Conservation (phyloP, 2,113 vertebrate species). For the Aix galericulata region DNA sequence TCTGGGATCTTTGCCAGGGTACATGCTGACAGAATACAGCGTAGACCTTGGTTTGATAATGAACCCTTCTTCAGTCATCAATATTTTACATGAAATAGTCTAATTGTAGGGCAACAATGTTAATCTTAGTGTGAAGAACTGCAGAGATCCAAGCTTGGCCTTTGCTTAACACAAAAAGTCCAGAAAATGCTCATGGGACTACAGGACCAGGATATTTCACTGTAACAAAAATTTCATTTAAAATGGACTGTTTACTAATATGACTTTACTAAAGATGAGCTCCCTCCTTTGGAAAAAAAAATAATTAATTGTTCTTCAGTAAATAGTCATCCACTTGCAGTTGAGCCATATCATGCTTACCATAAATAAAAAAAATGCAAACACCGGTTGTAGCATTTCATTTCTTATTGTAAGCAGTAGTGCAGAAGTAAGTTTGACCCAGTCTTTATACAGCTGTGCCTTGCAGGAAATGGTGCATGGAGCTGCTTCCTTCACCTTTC, state of each 20-base stretch:
- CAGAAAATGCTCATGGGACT: neutral
- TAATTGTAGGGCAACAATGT: neutral
- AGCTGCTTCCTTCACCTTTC: neutral
- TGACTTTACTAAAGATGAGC: neutral
- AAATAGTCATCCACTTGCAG: neutral
- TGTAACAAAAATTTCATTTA: neutral
- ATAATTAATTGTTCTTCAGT: neutral
- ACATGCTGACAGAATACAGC: slow-evolving; percentile 40
- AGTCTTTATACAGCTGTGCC: neutral
- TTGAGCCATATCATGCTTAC: neutral
- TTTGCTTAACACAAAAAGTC: neutral
- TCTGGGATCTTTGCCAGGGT: slow-evolving; percentile 36
- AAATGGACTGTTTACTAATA: neutral
- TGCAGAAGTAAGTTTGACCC: neutral
- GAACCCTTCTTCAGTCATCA: slow-evolving; percentile 32
- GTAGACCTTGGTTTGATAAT: slow-evolving; percentile 49
- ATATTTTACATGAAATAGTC: neutral
- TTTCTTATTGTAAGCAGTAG: neutral
- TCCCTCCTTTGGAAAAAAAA: neutral
- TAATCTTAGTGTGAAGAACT: neutral
- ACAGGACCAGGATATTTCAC: fast-evolving
- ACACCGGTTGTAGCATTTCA: neutral
- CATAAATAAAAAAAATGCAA: neutral
- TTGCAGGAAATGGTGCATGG: neutral
- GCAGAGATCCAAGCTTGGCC: neutral